Evolutionary conservation across 2,113 vertebrate species (phyloP).

Genomic region (Amblyornis subalaris): DNA sequence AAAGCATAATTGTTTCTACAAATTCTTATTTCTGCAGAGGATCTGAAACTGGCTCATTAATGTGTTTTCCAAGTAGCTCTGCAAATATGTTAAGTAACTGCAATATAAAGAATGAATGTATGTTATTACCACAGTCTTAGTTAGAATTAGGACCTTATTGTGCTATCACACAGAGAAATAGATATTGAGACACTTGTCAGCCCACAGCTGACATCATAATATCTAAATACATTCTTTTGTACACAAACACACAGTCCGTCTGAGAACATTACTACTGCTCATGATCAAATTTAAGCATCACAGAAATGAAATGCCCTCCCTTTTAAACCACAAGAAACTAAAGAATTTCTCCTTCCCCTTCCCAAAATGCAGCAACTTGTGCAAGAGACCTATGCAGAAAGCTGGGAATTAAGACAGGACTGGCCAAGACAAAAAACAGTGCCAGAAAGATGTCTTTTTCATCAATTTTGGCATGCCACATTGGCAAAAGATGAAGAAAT

Average conservation of each 20-base stretch:
- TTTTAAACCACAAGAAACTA: not conserved
- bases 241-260: not conserved
- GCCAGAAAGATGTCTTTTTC: not conserved
- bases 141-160: not conserved
- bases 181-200: not conserved
- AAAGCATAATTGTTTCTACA: not conserved
- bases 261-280: not conserved
- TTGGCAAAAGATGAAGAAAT: not conserved
- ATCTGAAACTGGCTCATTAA: not conserved
- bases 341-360: not conserved
- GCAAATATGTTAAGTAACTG: not conserved
- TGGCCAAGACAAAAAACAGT: not conserved
- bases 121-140: not conserved
- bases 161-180: not conserved
- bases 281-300: not conserved
- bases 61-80: not conserved
- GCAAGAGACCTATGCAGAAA: not conserved
- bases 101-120: not conserved
- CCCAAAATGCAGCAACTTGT: not conserved
- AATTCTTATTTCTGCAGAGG: slow-evolving; percentile 12
- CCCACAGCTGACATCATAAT: not conserved
- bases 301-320: not conserved
- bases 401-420: not conserved
- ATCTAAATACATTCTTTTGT: not conserved
- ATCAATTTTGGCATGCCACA: not conserved